phyloP scores from a whole-genome alignment of 2,888 invertebrate species.

The Polylopha cassiicola region DNA sequence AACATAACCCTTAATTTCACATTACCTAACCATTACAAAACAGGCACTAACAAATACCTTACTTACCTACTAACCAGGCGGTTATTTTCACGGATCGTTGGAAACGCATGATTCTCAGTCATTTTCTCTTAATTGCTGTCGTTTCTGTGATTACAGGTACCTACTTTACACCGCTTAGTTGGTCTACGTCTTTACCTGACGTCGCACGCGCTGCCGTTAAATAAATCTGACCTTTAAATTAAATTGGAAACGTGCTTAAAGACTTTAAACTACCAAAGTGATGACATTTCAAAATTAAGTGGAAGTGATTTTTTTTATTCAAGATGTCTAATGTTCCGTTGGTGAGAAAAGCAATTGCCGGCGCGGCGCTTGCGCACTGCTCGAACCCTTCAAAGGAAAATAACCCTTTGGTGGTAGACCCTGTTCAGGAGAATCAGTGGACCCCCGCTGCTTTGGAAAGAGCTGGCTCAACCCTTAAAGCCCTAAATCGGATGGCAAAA shows the following conservation, averaged over 20 bases:
- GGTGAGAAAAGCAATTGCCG: constrained; percentile 63
- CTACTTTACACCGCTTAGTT: constrained; percentile 22
- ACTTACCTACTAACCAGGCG: background rate
- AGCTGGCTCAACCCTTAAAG: constrained; percentile 70
- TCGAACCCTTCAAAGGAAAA: constrained; percentile 27
- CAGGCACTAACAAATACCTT: constrained; percentile 7
- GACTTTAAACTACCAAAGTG: background rate
- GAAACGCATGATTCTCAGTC: too few species aligned
- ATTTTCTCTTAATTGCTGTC: constrained; percentile 9
- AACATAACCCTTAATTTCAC: constrained; percentile 8
- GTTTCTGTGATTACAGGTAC: constrained; percentile 19
- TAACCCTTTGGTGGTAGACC: constrained; percentile 39
- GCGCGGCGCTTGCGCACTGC: constrained; percentile 53
- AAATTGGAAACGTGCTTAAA: constrained; percentile 1
- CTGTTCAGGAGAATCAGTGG: constrained; percentile 57
- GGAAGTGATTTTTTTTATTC: background rate
- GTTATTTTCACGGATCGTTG: constrained; percentile 15
- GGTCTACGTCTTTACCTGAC: constrained; percentile 13
- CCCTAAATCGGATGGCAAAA: constrained; percentile 75
- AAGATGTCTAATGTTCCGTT: constrained; percentile 60
- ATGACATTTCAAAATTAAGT: background rate
- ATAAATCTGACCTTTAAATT: background rate
- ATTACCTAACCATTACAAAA: constrained; percentile 15
- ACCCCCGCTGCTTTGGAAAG: constrained; percentile 69
- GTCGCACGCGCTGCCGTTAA: constrained; percentile 16